A percentile compares a stretch with the other conserved stretches of the same genome.
Conservation (phyloP, 2,888 invertebrate genomes). For the Mechanitis messenoides region DNA sequence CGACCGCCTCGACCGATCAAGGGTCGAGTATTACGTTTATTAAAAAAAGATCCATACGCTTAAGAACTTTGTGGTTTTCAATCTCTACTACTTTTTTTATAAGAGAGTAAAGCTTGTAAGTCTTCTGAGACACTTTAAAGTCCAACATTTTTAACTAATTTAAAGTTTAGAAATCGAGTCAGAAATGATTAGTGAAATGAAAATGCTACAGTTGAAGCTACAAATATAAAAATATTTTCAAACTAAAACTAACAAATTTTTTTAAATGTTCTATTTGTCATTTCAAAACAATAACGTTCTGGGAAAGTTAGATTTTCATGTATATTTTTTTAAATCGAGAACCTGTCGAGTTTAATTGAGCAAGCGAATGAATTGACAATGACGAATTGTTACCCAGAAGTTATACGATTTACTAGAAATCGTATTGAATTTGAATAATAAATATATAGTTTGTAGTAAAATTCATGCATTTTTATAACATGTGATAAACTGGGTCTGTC, state of each 20-base stretch:
- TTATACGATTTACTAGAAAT: conserved; percentile 35
- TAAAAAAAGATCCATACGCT: background rate
- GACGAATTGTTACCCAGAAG: conserved; percentile 55
- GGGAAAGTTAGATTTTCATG: conserved; percentile 17
- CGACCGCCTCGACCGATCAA: background rate
- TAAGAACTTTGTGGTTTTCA: background rate
- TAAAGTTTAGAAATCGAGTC: conserved; percentile 1
- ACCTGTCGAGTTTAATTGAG: conserved; percentile 51
- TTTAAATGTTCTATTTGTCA: conserved; percentile 1
- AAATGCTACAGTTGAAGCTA: background rate
- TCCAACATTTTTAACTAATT: background rate
- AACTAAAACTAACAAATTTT: background rate
- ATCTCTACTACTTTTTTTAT: background rate
- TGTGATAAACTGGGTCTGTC: background rate
- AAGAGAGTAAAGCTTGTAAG: too few relatives aligned
- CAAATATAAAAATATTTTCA: background rate
- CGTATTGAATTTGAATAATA: conserved; percentile 36
- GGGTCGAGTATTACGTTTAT: background rate
- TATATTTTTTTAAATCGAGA: conserved; percentile 26
- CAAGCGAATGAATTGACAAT: conserved; percentile 61
- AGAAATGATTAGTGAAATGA: background rate
- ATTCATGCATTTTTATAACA: background rate
- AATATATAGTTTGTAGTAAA: background rate
- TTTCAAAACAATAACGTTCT: conserved; percentile 15
- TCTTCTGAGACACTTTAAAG: background rate